Evolutionary conservation across 1,140 invertebrate species (phyloP).

Genomic region (Carposina sasakii): DNA sequence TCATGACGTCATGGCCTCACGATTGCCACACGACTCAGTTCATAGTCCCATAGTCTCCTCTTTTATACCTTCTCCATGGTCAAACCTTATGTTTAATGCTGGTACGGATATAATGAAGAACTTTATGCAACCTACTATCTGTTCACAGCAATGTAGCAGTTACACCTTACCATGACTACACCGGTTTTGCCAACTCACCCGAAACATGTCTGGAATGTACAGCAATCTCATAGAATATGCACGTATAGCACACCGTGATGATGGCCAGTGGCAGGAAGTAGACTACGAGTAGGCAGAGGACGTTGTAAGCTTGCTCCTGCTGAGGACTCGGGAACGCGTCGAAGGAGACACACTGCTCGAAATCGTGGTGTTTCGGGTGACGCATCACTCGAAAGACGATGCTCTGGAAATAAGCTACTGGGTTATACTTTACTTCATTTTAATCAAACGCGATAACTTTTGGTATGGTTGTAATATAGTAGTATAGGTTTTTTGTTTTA

Average conservation of each 20-base stretch:
- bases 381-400: constrained; percentile 81
- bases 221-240: constrained; percentile 54
- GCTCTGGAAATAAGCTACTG: constrained; percentile 77
- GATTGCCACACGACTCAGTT: too few species aligned
- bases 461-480: too few species aligned
- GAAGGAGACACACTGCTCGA: constrained; percentile 84
- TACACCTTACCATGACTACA: too few species aligned
- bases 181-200: constrained; percentile 30
- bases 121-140: too few species aligned
- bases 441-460: background rate
- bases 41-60: too few species aligned
- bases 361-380: constrained; percentile 78
- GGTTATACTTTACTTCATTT: too few species aligned
- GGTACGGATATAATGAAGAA: too few species aligned
- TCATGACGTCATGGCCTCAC: too few species aligned
- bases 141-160: too few species aligned
- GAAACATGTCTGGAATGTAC: constrained; percentile 46
- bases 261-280: constrained; percentile 50
- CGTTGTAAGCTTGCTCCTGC: constrained; percentile 81
- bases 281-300: constrained; percentile 73
- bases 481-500: too few species aligned
- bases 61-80: too few species aligned
- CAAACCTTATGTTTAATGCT: too few species aligned
- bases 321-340: constrained; percentile 76
- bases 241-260: constrained; percentile 50